A percentile compares a stretch with the other conserved stretches of the same genome.
phyloP scores from a whole-genome alignment of 2,113 vertebrate genomes.

The Xiphophorus maculatus region DNA sequence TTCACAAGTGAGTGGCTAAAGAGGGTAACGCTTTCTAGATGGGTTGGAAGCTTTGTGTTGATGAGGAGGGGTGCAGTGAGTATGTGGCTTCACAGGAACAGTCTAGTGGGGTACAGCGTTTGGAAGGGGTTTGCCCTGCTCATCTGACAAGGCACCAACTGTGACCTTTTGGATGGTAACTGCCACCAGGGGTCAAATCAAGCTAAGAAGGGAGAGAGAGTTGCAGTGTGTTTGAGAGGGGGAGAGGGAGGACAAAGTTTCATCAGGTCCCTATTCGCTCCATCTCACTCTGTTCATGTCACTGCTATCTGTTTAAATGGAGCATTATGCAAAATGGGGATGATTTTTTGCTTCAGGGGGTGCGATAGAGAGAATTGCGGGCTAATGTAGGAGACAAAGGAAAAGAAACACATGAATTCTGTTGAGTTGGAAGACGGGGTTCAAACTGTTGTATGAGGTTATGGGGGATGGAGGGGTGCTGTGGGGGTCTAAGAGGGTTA shows the following conservation, averaged over 20 bases:
- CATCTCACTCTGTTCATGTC: constrained; percentile 60
- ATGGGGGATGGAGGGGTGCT: constrained; percentile 37
- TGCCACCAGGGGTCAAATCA: constrained; percentile 60
- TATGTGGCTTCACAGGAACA: constrained; percentile 43
- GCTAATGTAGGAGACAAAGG: constrained; percentile 69
- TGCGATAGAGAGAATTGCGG: constrained; percentile 65
- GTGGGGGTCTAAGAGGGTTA: constrained; percentile 73
- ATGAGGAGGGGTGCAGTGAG: constrained; percentile 17
- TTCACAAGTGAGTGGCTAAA: constrained; percentile 5
- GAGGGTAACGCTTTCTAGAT: constrained; percentile 25
- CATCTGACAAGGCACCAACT: constrained; percentile 60
- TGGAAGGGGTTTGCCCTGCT: constrained; percentile 60
- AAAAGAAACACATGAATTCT: constrained; percentile 58
- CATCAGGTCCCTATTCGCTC: constrained; percentile 42
- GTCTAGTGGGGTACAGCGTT: constrained; percentile 62
- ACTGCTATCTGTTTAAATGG: constrained; percentile 70
- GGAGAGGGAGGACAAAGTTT: constrained; percentile 46
- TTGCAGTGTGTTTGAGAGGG: constrained; percentile 13
- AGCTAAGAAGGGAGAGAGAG: constrained; percentile 39
- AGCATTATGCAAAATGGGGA: constrained; percentile 77
- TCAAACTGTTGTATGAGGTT: constrained; percentile 37
- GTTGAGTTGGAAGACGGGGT: constrained; percentile 42
- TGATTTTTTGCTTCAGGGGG: constrained; percentile 74
- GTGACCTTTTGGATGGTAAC: constrained; percentile 74
- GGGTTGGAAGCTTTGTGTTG: constrained; percentile 28